phyloP scores from a whole-genome alignment of 2,797 vertebrate genomes.

The Sparus aurata region DNA sequence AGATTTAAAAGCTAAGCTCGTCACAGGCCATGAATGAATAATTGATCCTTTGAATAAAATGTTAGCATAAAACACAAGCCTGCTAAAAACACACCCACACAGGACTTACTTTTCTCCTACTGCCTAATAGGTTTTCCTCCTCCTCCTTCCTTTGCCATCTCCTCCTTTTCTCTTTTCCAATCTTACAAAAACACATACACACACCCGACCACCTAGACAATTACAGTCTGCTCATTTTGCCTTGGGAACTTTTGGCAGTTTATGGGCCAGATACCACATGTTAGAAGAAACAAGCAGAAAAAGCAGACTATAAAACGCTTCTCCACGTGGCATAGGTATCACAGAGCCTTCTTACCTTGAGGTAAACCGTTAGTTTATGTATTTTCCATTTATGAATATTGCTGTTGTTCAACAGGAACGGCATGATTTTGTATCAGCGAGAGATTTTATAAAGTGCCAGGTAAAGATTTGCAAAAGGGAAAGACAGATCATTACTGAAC shows the following conservation, averaged over 20 bases:
- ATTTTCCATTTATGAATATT: slow-evolving; percentile 44
- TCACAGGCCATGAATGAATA: slow-evolving; percentile 59
- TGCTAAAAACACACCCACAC: slow-evolving; percentile 53
- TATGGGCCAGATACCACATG: slow-evolving; percentile 66
- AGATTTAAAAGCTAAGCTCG: slow-evolving; percentile 68
- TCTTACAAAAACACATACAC: slow-evolving; percentile 61
- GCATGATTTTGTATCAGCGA: slow-evolving; percentile 12
- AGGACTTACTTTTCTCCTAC: slow-evolving; percentile 46
- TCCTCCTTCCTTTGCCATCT: slow-evolving; percentile 33
- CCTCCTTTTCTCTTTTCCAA: slow-evolving; percentile 50
- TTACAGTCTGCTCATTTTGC: slow-evolving; percentile 68
- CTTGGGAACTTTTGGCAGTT: slow-evolving; percentile 63
- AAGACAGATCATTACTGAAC: slow-evolving; percentile 10
- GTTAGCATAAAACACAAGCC: slow-evolving; percentile 23
- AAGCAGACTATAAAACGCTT: slow-evolving; percentile 57
- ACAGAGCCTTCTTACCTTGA: slow-evolving; percentile 35
- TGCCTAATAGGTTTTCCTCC: slow-evolving; percentile 49
- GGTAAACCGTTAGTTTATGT: slow-evolving; percentile 23
- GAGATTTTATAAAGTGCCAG: slow-evolving; percentile 1
- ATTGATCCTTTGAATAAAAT: slow-evolving; percentile 68
- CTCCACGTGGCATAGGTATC: slow-evolving; percentile 20
- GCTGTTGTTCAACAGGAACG: slow-evolving; percentile 19
- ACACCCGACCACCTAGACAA: slow-evolving; percentile 59
- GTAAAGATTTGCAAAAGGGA: background rate
- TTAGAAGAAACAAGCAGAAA: slow-evolving; percentile 65